Percentiles rank a stretch among this genome's conserved stretches.
Conservation (phyloP, 2,888 invertebrate genomes). For the Amiota minor region DNA sequence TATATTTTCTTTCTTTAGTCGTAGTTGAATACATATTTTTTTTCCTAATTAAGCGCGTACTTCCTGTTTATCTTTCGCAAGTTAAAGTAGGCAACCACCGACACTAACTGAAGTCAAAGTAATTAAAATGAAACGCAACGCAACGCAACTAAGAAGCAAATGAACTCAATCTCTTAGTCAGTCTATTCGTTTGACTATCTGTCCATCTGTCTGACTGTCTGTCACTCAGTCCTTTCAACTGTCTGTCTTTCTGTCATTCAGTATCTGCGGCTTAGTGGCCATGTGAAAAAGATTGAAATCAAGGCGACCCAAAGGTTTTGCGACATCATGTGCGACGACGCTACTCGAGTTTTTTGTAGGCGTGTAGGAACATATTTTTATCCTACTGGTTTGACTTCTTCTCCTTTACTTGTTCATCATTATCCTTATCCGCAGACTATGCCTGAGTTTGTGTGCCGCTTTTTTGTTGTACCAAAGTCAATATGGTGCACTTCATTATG, state of each 20-base stretch:
- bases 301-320: not conserved
- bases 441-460: not conserved
- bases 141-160: not conserved
- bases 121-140: slow-evolving; percentile 49
- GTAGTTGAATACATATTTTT: slow-evolving; percentile 35
- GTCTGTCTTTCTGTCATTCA: not conserved
- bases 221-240: not conserved
- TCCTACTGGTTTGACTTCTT: slow-evolving; percentile 4
- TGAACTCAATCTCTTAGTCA: too few species aligned
- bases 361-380: not conserved
- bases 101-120: slow-evolving; percentile 37
- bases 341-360: not conserved
- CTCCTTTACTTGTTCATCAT: not conserved
- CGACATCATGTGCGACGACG: too few species aligned
- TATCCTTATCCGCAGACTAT: not conserved
- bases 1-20: not conserved
- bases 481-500: slow-evolving; percentile 55
- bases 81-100: slow-evolving; percentile 27
- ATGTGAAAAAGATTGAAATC: not conserved
- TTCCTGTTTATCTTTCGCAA: slow-evolving; percentile 49
- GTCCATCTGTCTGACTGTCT: not conserved
- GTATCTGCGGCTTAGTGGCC: not conserved
- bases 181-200: not conserved
- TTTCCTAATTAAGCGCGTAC: slow-evolving; percentile 51
- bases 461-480: slow-evolving; percentile 43